phyloP scores from a whole-genome alignment of 2,888 invertebrate genomes.

The Autographa pulchrina region DNA sequence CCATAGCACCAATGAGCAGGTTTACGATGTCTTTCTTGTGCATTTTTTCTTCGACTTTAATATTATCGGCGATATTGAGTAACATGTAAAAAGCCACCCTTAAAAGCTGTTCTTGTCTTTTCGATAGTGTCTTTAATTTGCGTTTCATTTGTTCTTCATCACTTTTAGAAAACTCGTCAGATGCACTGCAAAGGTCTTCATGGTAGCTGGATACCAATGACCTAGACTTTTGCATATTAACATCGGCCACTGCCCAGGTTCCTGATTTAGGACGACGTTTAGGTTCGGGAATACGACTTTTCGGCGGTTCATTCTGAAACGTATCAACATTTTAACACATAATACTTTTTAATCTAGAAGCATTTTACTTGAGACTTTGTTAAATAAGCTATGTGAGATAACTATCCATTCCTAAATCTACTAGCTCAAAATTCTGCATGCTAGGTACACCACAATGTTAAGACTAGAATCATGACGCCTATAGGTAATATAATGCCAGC shows the following conservation, averaged over 20 bases:
- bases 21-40: slow-evolving; percentile 97
- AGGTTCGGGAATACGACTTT: slow-evolving; percentile 92
- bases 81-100: slow-evolving; percentile 97
- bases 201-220: slow-evolving; percentile 92
- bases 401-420: too few relatives aligned
- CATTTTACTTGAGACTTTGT: too few relatives aligned
- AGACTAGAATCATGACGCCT: too few relatives aligned
- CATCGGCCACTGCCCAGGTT: slow-evolving; percentile 91
- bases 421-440: too few relatives aligned
- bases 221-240: slow-evolving; percentile 89
- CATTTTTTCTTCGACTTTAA: slow-evolving; percentile 99
- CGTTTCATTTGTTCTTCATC: slow-evolving; percentile 94
- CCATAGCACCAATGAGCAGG: slow-evolving; percentile 96
- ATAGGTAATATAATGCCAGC: too few relatives aligned
- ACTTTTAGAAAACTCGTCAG: slow-evolving; percentile 86
- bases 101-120: slow-evolving; percentile 97
- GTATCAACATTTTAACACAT: background rate
- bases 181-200: slow-evolving; percentile 90
- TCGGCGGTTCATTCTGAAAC: slow-evolving; percentile 90
- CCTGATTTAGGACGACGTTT: slow-evolving; percentile 94
- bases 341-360: too few relatives aligned
- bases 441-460: too few relatives aligned
- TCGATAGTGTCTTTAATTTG: slow-evolving; percentile 94
- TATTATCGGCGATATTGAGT: slow-evolving; percentile 98
- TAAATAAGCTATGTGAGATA: too few relatives aligned